Percentiles rank a stretch among this genome's conserved stretches.
phyloP scores from a whole-genome alignment of 2,888 invertebrate genomes.

The Stenodera caucasica region DNA sequence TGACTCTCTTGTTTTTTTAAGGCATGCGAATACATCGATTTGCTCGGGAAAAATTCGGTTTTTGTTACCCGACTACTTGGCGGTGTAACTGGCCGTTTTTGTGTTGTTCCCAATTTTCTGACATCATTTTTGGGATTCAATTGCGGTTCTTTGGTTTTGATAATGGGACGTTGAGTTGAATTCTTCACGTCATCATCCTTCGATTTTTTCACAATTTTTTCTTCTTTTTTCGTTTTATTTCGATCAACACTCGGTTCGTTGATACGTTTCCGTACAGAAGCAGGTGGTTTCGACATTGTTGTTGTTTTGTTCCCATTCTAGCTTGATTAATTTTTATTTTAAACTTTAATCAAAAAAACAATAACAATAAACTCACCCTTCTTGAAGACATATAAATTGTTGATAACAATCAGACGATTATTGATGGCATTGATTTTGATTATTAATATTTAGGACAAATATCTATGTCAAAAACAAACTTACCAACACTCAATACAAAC shows the following conservation, averaged over 20 bases:
- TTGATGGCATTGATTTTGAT: constrained; percentile 6
- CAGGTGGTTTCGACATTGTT: constrained; percentile 1
- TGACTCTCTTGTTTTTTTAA: constrained; percentile 30
- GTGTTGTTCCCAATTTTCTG: constrained; percentile 16
- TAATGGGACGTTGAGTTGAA: constrained; percentile 2
- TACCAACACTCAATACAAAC: constrained; percentile 33
- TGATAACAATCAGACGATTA: not conserved
- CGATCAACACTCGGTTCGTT: not conserved
- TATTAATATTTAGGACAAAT: constrained; percentile 4
- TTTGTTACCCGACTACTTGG: constrained; percentile 46
- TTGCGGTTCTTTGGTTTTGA: constrained; percentile 5
- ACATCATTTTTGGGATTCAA: not conserved
- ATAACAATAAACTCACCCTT: constrained; percentile 34
- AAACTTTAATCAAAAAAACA: not conserved
- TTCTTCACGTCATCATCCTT: not conserved
- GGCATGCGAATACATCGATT: constrained; percentile 47
- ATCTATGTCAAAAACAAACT: constrained; percentile 38
- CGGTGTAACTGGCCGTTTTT: constrained; percentile 29
- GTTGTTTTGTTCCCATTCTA: constrained; percentile 6
- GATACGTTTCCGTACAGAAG: not conserved
- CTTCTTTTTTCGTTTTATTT: not conserved
- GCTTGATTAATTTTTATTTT: constrained; percentile 8
- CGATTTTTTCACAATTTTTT: not conserved
- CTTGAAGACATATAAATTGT: constrained; percentile 38
- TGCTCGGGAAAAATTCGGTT: constrained; percentile 52